A percentile compares a stretch with the other conserved stretches of the same genome.
phyloP scores from a whole-genome alignment of 2,797 vertebrate species.

The Pachyuromys duprasi region DNA sequence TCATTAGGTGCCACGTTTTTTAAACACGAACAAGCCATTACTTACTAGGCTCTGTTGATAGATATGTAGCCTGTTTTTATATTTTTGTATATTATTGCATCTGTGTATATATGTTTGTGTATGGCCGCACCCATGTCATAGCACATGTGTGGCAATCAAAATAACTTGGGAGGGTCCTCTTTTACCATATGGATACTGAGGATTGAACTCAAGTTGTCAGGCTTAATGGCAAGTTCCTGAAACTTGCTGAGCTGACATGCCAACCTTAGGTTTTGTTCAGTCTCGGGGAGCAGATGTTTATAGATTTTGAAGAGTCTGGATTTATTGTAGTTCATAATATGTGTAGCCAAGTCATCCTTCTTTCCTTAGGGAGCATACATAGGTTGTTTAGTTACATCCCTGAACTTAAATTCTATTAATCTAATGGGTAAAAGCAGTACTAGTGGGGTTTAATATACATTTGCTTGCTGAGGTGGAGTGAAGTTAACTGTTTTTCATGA shows the following conservation, averaged over 20 bases:
- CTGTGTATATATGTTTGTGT: background rate
- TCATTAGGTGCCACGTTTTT: background rate
- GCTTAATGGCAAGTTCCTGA: background rate
- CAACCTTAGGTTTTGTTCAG: background rate
- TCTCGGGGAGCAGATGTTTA: background rate
- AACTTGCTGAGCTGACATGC: background rate
- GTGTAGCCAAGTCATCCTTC: background rate
- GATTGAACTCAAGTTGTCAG: background rate
- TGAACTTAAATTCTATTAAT: background rate
- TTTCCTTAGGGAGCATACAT: background rate
- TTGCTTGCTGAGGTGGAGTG: background rate
- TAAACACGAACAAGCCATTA: background rate
- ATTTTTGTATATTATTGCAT: background rate
- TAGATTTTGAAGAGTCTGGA: background rate
- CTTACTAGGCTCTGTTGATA: background rate
- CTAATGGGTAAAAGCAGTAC: background rate
- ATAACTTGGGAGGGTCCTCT: background rate
- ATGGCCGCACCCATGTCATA: background rate
- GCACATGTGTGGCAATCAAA: background rate
- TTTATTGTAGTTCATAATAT: background rate
- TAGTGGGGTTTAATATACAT: constrained; percentile 33
- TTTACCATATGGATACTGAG: background rate
- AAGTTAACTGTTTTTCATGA: background rate
- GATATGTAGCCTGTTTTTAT: background rate
- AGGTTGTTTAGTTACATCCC: background rate